phyloP scores from a whole-genome alignment of 2,888 invertebrate genomes.

The Lithophane semibrunnea region DNA sequence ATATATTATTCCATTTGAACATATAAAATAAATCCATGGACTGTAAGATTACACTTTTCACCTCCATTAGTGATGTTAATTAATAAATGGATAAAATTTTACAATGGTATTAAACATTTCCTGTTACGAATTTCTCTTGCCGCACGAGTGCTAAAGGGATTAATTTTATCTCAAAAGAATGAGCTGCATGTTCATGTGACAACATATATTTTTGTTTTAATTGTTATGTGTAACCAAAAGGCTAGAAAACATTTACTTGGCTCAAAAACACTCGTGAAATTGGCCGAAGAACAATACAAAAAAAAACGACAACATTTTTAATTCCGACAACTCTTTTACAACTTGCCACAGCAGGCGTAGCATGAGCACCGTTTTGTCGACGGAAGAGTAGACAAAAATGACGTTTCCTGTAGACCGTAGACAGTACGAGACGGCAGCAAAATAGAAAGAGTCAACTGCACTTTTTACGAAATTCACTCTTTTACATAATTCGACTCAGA shows the following conservation, averaged over 20 bases:
- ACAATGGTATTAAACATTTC: conserved; percentile 16
- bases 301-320: background rate
- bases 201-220: background rate
- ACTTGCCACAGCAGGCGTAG: too few relatives aligned
- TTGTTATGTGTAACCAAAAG: background rate
- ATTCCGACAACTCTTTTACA: background rate
- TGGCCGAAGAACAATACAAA: background rate
- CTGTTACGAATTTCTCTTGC: background rate
- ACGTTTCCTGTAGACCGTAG: too few relatives aligned
- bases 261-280: background rate
- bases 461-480: too few relatives aligned
- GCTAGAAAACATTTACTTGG: background rate
- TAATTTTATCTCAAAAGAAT: background rate
- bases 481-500: too few relatives aligned
- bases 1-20: conserved; percentile 27
- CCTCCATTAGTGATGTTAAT: conserved; percentile 33
- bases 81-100: conserved; percentile 25
- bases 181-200: too few relatives aligned
- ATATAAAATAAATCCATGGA: conserved; percentile 14
- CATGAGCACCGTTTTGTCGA: too few relatives aligned
- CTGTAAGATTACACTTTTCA: conserved; percentile 21
- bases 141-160: background rate
- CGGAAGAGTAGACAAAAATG: too few relatives aligned
- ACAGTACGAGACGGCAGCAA: too few relatives aligned
- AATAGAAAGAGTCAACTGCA: too few relatives aligned